These are phyloP conservation scores for Babylonia areolata DNA, from an alignment of 1,140 invertebrate genomes.

Conservation along the genomic window DNA sequence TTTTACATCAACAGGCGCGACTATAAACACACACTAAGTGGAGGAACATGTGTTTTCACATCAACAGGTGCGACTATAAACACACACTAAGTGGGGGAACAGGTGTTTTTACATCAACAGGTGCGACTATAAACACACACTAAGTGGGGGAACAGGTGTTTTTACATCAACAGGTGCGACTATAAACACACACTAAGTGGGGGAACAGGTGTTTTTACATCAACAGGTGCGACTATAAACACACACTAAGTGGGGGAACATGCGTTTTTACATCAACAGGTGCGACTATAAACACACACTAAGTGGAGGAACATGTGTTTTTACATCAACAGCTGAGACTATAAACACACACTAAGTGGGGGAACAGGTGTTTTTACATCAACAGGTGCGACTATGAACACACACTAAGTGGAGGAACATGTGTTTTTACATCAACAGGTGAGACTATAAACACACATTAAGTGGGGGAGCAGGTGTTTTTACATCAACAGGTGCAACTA, in stretches of 20 bases:
- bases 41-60: constrained; percentile 63
- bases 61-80: constrained; percentile 87
- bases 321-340: too few species aligned
- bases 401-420: too few species aligned
- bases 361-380: too few species aligned
- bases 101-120: too few species aligned
- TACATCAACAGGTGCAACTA: too few species aligned
- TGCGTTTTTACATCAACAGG: too few species aligned
- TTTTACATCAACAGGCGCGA: too few species aligned
- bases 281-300: too few species aligned
- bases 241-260: constrained; percentile 82
- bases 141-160: too few species aligned
- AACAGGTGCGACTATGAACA: not conserved
- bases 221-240: constrained; percentile 87
- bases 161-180: too few species aligned
- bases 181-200: not conserved
- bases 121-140: too few species aligned
- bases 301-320: too few species aligned
- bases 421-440: not conserved
- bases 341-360: not conserved
- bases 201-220: constrained; percentile 72
- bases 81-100: constrained; percentile 83
- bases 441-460: constrained; percentile 81
- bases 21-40: not conserved
- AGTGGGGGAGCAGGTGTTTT: constrained; percentile 75